Evolutionary conservation across 2,113 vertebrate genomes (phyloP).

Genomic region (Drymodes brunneopygia): DNA sequence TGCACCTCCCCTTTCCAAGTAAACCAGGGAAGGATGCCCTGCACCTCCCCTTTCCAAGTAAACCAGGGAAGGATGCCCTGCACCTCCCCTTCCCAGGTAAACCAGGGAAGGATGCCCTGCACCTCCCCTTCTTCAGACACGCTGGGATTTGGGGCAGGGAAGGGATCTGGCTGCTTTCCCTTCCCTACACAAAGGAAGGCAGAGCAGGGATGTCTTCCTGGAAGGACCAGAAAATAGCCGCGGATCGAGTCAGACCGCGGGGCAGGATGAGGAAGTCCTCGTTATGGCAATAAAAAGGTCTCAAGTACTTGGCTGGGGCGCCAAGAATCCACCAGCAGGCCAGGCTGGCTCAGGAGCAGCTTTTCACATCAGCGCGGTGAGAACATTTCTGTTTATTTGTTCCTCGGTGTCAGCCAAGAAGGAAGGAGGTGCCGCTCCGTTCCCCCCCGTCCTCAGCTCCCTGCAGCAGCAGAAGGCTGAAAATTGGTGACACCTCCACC

Average conservation of each 20-base stretch:
- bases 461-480: background rate
- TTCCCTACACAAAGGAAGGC: background rate
- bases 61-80: background rate
- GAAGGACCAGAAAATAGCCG: constrained; percentile 4
- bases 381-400: constrained; percentile 16
- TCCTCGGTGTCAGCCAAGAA: background rate
- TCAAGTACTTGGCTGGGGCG: background rate
- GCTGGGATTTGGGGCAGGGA: background rate
- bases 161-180: background rate
- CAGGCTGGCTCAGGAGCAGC: background rate
- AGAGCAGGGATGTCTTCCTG: constrained; percentile 19
- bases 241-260: background rate
- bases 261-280: constrained; percentile 49
- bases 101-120: background rate
- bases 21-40: background rate
- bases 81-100: no score
- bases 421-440: background rate
- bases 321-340: background rate
- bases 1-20: background rate
- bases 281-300: background rate
- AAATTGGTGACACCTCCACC: background rate
- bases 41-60: no score
- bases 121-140: background rate
- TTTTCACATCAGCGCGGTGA: background rate
- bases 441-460: background rate